Evolutionary conservation across 2,797 vertebrate species (phyloP), one percentile per base, ranked within the genome.

Genomic region (Sparus aurata): DNA sequence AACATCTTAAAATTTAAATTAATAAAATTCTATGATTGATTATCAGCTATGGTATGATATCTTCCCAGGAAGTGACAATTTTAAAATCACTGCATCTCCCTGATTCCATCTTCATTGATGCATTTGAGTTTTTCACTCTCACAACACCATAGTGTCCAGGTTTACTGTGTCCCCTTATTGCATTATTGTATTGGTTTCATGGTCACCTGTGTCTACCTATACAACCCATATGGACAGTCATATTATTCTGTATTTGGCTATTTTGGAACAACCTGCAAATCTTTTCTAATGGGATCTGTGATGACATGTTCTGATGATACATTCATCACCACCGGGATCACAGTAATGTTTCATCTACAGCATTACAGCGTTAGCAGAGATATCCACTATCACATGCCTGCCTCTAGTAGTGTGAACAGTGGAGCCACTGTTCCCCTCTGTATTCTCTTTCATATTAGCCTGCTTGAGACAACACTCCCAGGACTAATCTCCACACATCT

Each of bases 401-500:
- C 46, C 27, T n/a, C 23, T 30, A 55, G 61, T 49, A 20, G 23
- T 49, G 27, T 65, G 74, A 80, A 80, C 55, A 52, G 38, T 67
- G 46, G 84, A 84, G 54, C 67, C 50, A 16, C 57, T 43, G 73
- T 82, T 77, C 79, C 69, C 68, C 43, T 63, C 43, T 58, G n/a
- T 75, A 75, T 82, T 79, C 73, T 67, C 68, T 79, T 84, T 87
- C 60, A 91, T 73, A 78, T 64, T 78, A 76, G 20, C 69, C 69
- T 55, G 75, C 77, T 85, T 78, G 85, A 88, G 84, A 89, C 87
- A 89, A 86, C 89, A 84, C 65, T 84, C 78, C 66, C 62, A 34
- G 73, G 53, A 83, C 79, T 93, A 91, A 94, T 93, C 87, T 85
- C 75, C 64, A 73, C 85, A 80, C 66, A 67, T 61, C 86, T 87